Evolutionary conservation across 2,113 vertebrate species (phyloP), one percentile per base, ranked within the genome.

Genomic region (Xerus inauris): DNA sequence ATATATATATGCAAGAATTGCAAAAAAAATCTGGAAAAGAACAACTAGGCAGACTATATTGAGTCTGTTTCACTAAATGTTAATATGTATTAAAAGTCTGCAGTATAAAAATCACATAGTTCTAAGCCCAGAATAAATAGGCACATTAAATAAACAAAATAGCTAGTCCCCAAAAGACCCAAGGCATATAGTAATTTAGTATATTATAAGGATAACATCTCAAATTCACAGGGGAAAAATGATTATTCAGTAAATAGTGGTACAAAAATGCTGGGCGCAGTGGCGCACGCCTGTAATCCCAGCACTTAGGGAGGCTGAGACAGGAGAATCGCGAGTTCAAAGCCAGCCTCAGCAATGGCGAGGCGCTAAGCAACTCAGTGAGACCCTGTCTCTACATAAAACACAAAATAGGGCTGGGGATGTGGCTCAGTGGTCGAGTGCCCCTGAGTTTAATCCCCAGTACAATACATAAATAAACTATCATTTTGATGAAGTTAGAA

Each of bases 81-180:
- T 95, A 87, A 35, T 57, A 79, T 88, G n/a, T 87, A 80, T 67
- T 93, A 57, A 94, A 85, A 84, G 32, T 91, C 49, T 75, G 54
- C 65, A 57, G 17, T 64, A 57, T 64, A 67, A 93, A 90, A 89
- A 57, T 83, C 91, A 51, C 22, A 6, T 77, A 51, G 16, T 85
- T 77, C 35, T 86, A 42, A 96, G 22, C 54, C 30, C 11, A 79
- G 54, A 91, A 83, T 84, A 90, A 92, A 77, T 30, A 87, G 35
- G 17, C 6, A 86, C 13, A 62, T 79, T 80, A 94, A 59, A 91
- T 47, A 96, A 94, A 95, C 57, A 93, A 40, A 76, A 62, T 40
- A 94, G 6, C 71, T 49, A 91, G 64, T 85, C 24, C 72, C 71
- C 30, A 4, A 89, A 93, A 91, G 65, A 95, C 42, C 22, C 19